Percentiles rank a stretch among this genome's conserved stretches.
Conservation (phyloP, 2,113 vertebrate genomes). For the Lycaon pictus region DNA sequence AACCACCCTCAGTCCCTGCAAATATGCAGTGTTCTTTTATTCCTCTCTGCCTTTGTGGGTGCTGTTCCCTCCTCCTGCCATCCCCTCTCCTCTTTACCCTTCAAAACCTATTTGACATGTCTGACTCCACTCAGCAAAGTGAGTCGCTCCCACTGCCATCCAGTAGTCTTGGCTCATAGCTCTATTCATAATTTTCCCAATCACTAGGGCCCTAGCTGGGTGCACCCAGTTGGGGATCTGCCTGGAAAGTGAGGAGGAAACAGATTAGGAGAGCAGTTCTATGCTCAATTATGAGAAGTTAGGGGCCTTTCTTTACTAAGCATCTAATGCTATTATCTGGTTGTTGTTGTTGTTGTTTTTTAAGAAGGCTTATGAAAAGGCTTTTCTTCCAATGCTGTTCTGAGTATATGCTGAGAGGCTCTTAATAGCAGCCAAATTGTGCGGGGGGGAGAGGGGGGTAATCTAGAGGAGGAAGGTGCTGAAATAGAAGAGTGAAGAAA, state of each 20-base stretch:
- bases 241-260: neutral
- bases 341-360: neutral
- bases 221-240: neutral
- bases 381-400: slow-evolving; percentile 54
- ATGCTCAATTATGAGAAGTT: neutral
- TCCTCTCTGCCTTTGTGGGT: neutral
- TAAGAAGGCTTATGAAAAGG: neutral
- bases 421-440: slow-evolving; percentile 40
- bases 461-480: neutral
- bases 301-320: neutral
- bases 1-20: neutral
- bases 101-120: slow-evolving; percentile 34
- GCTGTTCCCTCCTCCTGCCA: neutral
- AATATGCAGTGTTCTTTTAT: neutral
- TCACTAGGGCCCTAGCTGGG: neutral
- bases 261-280: neutral
- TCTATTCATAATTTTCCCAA: slow-evolving; percentile 14
- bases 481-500: neutral
- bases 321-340: neutral
- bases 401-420: slow-evolving; percentile 11
- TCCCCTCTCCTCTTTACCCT: neutral
- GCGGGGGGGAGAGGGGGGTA: too few relatives aligned
- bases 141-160: neutral
- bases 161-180: neutral
- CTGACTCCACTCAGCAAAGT: slow-evolving; percentile 16